These are phyloP conservation scores for Drosophila hydei DNA, from an alignment of 1,140 invertebrate species.

Conservation along the genomic window DNA sequence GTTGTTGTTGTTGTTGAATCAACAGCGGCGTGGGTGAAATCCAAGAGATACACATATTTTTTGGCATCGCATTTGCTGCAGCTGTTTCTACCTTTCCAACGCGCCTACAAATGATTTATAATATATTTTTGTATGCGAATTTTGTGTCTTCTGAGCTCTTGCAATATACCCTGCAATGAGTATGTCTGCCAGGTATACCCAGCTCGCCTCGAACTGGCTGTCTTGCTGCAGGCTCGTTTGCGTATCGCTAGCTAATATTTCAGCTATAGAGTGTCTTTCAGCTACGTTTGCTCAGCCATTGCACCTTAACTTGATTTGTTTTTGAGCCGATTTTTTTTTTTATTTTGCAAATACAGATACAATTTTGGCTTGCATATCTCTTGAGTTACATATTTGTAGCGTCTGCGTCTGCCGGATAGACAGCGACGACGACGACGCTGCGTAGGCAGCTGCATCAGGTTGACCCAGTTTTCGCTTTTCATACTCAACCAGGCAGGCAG, in stretches of 20 bases:
- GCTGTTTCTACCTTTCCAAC: conserved; percentile 75
- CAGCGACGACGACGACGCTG: conserved; percentile 37
- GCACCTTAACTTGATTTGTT: conserved; percentile 19
- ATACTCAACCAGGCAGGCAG: conserved; percentile 19
- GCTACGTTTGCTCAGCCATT: neutral
- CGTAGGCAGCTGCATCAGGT: conserved; percentile 78
- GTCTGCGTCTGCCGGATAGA: conserved; percentile 62
- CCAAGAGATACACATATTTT: conserved; percentile 68
- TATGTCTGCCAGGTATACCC: too few relatives aligned
- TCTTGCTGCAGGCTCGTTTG: too few relatives aligned
- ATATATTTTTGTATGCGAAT: conserved; percentile 11
- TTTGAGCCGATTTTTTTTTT: conserved; percentile 23
- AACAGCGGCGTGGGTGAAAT: conserved; percentile 72
- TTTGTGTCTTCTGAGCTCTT: conserved; percentile 18
- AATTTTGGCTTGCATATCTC: conserved; percentile 68
- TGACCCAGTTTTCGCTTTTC: conserved; percentile 79
- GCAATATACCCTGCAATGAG: conserved; percentile 29
- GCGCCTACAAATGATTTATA: conserved; percentile 63
- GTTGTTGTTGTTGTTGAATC: conserved; percentile 26
- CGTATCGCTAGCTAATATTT: too few relatives aligned
- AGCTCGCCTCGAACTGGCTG: too few relatives aligned
- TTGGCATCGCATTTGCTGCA: conserved; percentile 64
- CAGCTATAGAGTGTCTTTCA: conserved; percentile 11
- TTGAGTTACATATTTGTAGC: conserved; percentile 71
- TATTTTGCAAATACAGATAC: conserved; percentile 61